Evolutionary conservation across 2,113 vertebrate species (phyloP).

Genomic region (Menura novaehollandiae): DNA sequence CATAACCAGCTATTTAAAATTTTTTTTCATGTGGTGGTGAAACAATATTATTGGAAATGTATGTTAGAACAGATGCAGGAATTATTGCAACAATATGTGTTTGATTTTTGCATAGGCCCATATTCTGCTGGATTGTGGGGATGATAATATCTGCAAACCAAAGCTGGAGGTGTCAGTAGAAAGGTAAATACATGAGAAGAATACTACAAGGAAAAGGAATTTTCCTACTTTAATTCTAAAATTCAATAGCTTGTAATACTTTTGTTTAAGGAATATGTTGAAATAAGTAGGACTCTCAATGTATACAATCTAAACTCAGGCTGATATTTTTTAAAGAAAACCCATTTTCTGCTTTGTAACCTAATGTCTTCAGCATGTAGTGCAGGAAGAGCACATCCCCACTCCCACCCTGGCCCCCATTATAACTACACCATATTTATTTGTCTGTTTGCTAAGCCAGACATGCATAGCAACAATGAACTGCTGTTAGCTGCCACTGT

Average conservation of each 20-base stretch:
- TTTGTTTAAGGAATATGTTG: not conserved
- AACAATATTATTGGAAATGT: not conserved
- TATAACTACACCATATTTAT: not conserved
- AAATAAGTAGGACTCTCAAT: not conserved
- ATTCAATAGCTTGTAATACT: not conserved
- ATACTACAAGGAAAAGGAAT: not conserved
- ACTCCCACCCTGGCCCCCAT: too few species aligned
- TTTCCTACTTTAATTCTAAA: not conserved
- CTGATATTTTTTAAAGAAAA: not conserved
- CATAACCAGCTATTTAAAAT: not conserved
- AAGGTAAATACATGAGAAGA: constrained; percentile 72
- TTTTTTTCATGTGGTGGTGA: not conserved
- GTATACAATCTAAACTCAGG: not conserved
- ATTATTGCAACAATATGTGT: not conserved
- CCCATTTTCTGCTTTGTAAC: not conserved
- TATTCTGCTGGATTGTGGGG: constrained; percentile 93
- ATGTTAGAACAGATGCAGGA: not conserved
- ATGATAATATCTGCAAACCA: constrained; percentile 94
- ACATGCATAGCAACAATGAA: not conserved
- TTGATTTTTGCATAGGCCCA: constrained; percentile 78
- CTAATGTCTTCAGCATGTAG: not conserved
- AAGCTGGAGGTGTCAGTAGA: constrained; percentile 84
- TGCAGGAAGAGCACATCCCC: not conserved
- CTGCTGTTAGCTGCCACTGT: not conserved
- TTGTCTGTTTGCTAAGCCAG: not conserved